A percentile compares a stretch with the other conserved stretches of the same genome.
Conservation (phyloP, 2,113 vertebrate species). For the pig (Sus scrofa) region T2T-Sscrofa CM000830.6:101632001-101632500, state of each 20-base stretch:
- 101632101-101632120: constrained; percentile 94
- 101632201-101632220: constrained; percentile 94
- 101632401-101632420: constrained; percentile 88
- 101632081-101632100: constrained; percentile 98
- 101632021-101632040: constrained; percentile 98
- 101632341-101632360: constrained; percentile 96
- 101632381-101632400: constrained; percentile 90
- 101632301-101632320: constrained; percentile 94
- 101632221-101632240: constrained; percentile 99
- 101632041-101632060: constrained; percentile 97
- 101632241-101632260: constrained; percentile 98
- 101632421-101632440: constrained; percentile 87
- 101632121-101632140: constrained; percentile 94
- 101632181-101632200: constrained; percentile 94
- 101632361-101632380: constrained; percentile 91
- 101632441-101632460: constrained; percentile 91
- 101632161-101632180: constrained; percentile 95
- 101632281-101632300: constrained; percentile 95
- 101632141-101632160: constrained; percentile 97
- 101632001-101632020: constrained; percentile 97
- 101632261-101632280: constrained; percentile 93
- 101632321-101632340: constrained; percentile 99
- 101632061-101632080: constrained; percentile 99
- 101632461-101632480: constrained; percentile 96
- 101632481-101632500: constrained; percentile 93